Evolutionary conservation across 1,140 invertebrate genomes (phyloP).

Genomic region (Drosophila nannoptera): DNA sequence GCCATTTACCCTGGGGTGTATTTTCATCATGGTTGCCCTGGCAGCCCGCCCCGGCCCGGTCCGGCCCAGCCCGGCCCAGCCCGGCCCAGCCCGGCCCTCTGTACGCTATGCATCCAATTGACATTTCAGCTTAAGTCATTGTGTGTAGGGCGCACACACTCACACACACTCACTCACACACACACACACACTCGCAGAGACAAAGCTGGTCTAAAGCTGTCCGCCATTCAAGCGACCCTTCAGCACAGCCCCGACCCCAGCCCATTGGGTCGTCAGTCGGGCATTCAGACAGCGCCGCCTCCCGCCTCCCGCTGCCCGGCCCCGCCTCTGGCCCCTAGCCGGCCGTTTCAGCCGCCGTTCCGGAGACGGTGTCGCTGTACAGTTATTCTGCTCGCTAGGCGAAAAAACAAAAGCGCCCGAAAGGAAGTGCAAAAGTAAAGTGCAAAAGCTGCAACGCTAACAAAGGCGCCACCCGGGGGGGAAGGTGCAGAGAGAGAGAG

Average conservation of each 20-base stretch:
- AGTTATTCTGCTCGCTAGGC: slow-evolving; percentile 62
- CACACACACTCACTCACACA: slow-evolving; percentile 23
- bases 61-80: neutral
- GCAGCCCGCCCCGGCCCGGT: neutral
- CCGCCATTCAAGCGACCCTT: slow-evolving; percentile 53
- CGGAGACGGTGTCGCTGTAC: slow-evolving; percentile 29
- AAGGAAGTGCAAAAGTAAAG: slow-evolving; percentile 70
- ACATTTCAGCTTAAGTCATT: slow-evolving; percentile 77
- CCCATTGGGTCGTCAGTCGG: slow-evolving; percentile 7
- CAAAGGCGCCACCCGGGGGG: slow-evolving; percentile 57
- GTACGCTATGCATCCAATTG: slow-evolving; percentile 62
- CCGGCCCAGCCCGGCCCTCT: neutral
- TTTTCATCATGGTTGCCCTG: slow-evolving; percentile 58
- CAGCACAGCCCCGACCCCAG: slow-evolving; percentile 5
- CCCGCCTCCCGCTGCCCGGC: neutral
- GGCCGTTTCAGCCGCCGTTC: slow-evolving; percentile 6
- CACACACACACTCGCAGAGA: slow-evolving; percentile 31
- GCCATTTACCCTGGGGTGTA: slow-evolving; percentile 67
- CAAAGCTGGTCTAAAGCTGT: slow-evolving; percentile 52
- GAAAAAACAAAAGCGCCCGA: slow-evolving; percentile 61
- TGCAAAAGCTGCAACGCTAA: slow-evolving; percentile 73
- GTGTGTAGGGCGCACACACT: slow-evolving; percentile 50
- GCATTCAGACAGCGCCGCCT: slow-evolving; percentile 16
- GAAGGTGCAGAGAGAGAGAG: slow-evolving; percentile 3
- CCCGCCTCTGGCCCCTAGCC: too few relatives aligned